A percentile compares a stretch with the other conserved stretches of the same genome.
Conservation (phyloP, 2,888 invertebrate species). For the Hybos culiciformis region DNA sequence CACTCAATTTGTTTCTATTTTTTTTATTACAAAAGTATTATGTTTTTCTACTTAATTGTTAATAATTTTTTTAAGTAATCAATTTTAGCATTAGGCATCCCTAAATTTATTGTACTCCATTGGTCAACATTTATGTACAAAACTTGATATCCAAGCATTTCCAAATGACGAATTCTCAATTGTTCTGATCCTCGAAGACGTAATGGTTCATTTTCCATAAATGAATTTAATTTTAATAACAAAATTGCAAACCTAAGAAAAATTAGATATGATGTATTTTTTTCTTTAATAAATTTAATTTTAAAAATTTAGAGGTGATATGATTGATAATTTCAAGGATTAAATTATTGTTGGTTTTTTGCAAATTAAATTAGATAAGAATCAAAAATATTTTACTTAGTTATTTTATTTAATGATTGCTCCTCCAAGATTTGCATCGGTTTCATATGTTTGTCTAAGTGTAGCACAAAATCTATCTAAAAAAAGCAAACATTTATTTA, state of each 20-base stretch:
- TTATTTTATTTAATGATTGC: conserved; percentile 28
- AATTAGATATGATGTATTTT: background rate
- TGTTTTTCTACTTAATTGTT: background rate
- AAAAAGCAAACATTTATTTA: conserved; percentile 6
- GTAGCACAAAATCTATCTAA: conserved; percentile 33
- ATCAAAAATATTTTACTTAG: too few relatives aligned
- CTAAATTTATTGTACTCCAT: conserved; percentile 44
- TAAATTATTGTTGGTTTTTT: background rate
- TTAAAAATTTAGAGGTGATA: background rate
- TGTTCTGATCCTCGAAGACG: conserved; percentile 40
- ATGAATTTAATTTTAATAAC: conserved; percentile 35
- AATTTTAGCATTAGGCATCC: conserved; percentile 36
- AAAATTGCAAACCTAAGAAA: conserved; percentile 34
- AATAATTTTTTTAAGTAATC: conserved; percentile 35
- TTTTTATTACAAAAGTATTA: too few relatives aligned
- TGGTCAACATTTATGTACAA: conserved; percentile 38
- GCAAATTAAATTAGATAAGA: too few relatives aligned
- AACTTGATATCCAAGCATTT: conserved; percentile 49
- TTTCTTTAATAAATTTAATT: background rate
- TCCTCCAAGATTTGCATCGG: conserved; percentile 24
- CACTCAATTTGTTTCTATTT: too few relatives aligned
- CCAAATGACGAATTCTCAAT: conserved; percentile 43
- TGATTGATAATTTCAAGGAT: background rate
- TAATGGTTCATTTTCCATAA: conserved; percentile 36
- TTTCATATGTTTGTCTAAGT: conserved; percentile 27